Conservation (phyloP, 2,797 vertebrate genomes). For the Hyperoplus immaculatus region DNA sequence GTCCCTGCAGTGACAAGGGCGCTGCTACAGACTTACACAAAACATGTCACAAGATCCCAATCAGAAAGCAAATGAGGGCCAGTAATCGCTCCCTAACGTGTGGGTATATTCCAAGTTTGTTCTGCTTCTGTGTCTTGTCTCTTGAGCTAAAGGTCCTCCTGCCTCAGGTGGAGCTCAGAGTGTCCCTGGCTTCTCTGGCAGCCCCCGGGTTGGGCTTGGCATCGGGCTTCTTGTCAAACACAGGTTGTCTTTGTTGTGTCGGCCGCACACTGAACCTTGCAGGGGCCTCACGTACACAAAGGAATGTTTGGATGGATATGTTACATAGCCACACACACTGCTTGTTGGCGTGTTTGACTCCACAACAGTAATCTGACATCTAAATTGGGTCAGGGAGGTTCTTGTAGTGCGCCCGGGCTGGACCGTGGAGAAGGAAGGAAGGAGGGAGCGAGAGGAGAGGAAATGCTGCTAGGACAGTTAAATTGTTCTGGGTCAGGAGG, state of each 20-base stretch:
- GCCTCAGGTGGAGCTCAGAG: conserved; percentile 61
- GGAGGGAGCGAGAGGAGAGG: conserved; percentile 46
- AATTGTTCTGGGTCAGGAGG: conserved; percentile 38
- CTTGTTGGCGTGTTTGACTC: conserved; percentile 78
- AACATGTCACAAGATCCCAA: not conserved
- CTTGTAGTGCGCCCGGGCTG: conserved; percentile 38
- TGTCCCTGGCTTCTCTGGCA: conserved; percentile 51
- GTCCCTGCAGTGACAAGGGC: not conserved
- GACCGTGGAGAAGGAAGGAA: conserved; percentile 34
- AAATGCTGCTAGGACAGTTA: conserved; percentile 36
- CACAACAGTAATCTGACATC: conserved; percentile 76
- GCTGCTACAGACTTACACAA: not conserved
- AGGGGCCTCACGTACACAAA: conserved; percentile 80
- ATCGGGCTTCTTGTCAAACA: conserved; percentile 74
- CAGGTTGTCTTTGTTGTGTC: conserved; percentile 83
- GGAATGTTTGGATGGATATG: conserved; percentile 80
- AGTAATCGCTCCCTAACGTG: not conserved
- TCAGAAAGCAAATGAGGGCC: not conserved
- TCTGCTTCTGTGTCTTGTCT: not conserved
- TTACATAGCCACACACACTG: conserved; percentile 76
- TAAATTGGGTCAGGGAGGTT: conserved; percentile 72
- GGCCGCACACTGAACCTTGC: conserved; percentile 76
- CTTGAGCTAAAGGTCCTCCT: not conserved
- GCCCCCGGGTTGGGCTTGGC: conserved; percentile 64
- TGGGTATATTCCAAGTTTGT: not conserved